phyloP scores from a whole-genome alignment of 2,888 invertebrate genomes.

The Mythimna impura region DNA sequence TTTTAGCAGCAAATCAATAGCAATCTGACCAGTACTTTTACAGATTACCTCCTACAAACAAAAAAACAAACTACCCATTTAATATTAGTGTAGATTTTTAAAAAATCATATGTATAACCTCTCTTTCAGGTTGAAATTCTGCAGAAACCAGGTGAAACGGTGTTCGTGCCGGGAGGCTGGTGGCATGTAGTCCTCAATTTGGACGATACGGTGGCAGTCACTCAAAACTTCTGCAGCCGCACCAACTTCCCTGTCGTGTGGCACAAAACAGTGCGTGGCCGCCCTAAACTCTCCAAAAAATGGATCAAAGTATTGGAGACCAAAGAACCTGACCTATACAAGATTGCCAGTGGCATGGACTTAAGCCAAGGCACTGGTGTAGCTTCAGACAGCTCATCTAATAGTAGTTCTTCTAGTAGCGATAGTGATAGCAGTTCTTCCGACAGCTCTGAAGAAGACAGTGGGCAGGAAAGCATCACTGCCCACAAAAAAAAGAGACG shows the following conservation, averaged over 20 bases:
- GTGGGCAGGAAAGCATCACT: constrained; percentile 97
- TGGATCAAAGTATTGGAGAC: constrained; percentile 94
- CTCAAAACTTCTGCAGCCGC: constrained; percentile 99
- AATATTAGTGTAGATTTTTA: too few species aligned
- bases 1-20: too few species aligned
- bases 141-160: constrained; percentile 98
- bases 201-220: constrained; percentile 98
- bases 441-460: constrained; percentile 92
- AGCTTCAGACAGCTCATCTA: constrained; percentile 98
- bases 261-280: constrained; percentile 98
- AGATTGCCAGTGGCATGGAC: constrained; percentile 95
- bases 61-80: too few species aligned
- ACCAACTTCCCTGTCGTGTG: constrained; percentile 99
- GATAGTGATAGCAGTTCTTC: constrained; percentile 90
- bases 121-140: constrained; percentile 95
- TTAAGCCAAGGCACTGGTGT: constrained; percentile 96
- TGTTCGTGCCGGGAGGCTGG: constrained; percentile 99
- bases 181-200: constrained; percentile 99
- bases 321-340: constrained; percentile 94
- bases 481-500: constrained; percentile 95
- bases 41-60: too few species aligned
- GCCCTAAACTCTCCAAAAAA: constrained; percentile 98
- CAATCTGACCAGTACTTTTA: too few species aligned
- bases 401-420: constrained; percentile 94
- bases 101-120: too few species aligned